Evolutionary conservation across 2,113 vertebrate genomes (phyloP).

Genomic region (Macrotis lagotis): DNA sequence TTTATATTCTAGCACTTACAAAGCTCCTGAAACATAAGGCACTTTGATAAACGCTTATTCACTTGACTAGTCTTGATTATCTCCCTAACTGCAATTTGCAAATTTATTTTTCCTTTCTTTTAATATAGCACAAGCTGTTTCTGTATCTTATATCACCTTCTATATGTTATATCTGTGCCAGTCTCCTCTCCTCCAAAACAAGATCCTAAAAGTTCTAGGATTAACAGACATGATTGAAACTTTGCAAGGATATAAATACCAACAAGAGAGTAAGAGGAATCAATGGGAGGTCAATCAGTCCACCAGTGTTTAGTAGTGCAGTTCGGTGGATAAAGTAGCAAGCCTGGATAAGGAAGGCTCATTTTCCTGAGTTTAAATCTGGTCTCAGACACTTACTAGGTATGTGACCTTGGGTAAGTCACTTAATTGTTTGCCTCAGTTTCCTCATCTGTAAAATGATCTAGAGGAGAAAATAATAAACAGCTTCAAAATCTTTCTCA

Average conservation of each 20-base stretch:
- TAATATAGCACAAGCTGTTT: background rate
- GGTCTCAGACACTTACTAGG: background rate
- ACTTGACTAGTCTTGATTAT: background rate
- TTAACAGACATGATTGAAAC: background rate
- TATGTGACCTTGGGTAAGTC: background rate
- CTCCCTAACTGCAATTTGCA: background rate
- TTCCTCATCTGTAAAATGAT: background rate
- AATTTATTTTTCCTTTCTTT: background rate
- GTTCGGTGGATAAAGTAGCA: background rate
- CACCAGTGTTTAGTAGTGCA: background rate
- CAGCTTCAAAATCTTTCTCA: background rate
- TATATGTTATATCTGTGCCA: background rate
- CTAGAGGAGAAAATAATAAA: background rate
- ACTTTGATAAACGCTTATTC: background rate
- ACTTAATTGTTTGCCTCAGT: background rate
- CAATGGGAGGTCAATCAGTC: background rate
- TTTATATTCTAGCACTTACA: background rate
- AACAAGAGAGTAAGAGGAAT: background rate
- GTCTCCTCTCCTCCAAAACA: background rate
- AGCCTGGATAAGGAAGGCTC: background rate
- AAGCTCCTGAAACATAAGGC: too few species aligned
- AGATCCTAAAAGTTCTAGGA: background rate
- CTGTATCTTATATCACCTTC: background rate
- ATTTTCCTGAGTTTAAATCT: background rate
- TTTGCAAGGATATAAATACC: background rate